These are phyloP conservation scores for Mamestra configurata DNA, from an alignment of 1,140 invertebrate species.

Conservation along the genomic window DNA sequence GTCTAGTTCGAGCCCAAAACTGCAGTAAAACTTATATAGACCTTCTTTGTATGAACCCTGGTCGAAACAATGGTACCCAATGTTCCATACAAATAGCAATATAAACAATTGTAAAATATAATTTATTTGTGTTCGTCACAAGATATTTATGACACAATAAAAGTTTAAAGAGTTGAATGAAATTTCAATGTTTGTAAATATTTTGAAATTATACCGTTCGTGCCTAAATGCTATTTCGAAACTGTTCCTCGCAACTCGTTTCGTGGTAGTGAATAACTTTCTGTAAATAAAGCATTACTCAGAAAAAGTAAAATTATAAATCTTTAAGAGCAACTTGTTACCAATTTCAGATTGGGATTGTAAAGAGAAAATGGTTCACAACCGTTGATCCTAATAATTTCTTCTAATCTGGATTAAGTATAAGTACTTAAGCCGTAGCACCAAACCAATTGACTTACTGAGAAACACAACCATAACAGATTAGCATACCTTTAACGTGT, in stretches of 20 bases:
- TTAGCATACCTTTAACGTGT: too few species aligned
- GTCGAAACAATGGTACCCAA: background rate
- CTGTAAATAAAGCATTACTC: background rate
- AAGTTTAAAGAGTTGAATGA: conserved; percentile 66
- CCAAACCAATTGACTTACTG: too few species aligned
- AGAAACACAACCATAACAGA: too few species aligned
- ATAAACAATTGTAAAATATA: conserved; percentile 79
- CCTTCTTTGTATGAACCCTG: conserved; percentile 6
- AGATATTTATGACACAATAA: conserved; percentile 63
- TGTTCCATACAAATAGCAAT: conserved; percentile 55
- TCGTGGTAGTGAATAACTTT: background rate
- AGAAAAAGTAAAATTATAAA: too few species aligned
- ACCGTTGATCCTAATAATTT: too few species aligned
- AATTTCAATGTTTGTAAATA: conserved; percentile 46
- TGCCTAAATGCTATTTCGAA: conserved; percentile 6
- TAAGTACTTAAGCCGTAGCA: too few species aligned
- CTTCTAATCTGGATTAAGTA: too few species aligned
- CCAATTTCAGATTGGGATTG: too few species aligned
- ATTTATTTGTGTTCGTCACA: conserved; percentile 61
- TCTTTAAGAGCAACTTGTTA: too few species aligned
- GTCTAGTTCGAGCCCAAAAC: conserved; percentile 24
- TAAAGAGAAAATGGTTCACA: too few species aligned
- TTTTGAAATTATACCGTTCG: conserved; percentile 32
- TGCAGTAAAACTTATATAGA: conserved; percentile 30
- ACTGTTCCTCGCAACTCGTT: background rate